Base-by-base conservation (phyloP, 2,888 invertebrate species). In the Caenorhabditis uteleia region DNA sequence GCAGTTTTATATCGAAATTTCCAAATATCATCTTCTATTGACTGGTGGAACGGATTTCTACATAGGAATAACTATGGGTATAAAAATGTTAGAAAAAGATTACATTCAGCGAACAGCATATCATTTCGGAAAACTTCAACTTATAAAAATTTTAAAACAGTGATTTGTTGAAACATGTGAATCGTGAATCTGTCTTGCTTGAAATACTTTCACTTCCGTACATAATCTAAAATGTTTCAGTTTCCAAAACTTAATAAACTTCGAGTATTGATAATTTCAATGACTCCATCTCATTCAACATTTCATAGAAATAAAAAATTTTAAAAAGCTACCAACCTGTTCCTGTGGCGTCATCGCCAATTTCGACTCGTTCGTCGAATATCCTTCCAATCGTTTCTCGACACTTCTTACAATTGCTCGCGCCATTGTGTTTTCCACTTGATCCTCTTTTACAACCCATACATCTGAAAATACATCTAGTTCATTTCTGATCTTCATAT, bases 341-440 rank as follows among this genome's bases (percentile, higher is more conserved):
- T 72, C 66, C 6, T 48, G 40, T 1, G 64, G 53, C n/a, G 58
- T 44, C 44, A 70, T 26, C 14, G 50, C 29, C 14, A 43, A 29
- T 10, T 53, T 55, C 20, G 50, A 29, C 4, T 49, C 54, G 5
- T 45, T 59, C 8, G 59, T 64, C 25, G 53, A 27, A 44, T 42
- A 57, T 27, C 62, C 62, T 29, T 62, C 53, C 29, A 77, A 54
- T 29, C 75, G 60, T 27, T 61, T 39, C 44, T 68, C 61, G 20
- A 78, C 74, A 36, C 58, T 56, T 33, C 49, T 31, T n/a, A 70
- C 67, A 16, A 77, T 62, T 39, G 54, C 48, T 33, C 68, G 50
- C 4, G 76, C 77, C 44, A 73, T 64, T 23, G 56, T 60, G 45
- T 78, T 77, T 40, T 72, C 66, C 42, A 70, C 62, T 50, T 74